These are phyloP conservation scores for Oryzias melastigma DNA, from an alignment of 2,113 vertebrate species.

Conservation along the genomic window DNA sequence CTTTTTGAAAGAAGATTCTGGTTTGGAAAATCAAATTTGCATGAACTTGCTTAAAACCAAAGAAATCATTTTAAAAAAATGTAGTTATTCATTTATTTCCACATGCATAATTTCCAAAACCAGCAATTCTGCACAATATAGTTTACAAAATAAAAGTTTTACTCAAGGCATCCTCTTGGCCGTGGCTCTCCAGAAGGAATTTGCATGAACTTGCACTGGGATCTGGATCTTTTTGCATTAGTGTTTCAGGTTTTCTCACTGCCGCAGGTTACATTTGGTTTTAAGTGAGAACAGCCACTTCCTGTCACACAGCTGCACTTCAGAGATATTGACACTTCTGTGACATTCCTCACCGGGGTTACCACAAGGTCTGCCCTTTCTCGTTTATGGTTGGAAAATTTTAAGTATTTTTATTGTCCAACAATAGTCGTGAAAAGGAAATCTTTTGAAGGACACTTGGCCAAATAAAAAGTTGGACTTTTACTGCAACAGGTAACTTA, in stretches of 20 bases:
- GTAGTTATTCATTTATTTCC: too few species aligned
- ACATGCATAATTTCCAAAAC: too few species aligned
- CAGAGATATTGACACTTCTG: constrained; percentile 29
- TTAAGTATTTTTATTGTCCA: constrained; percentile 51
- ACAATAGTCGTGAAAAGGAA: constrained; percentile 44
- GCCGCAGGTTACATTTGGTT: constrained; percentile 9
- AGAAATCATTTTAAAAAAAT: too few species aligned
- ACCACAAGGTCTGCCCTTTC: constrained; percentile 43
- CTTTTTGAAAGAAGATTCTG: too few species aligned
- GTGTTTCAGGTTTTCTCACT: constrained; percentile 3
- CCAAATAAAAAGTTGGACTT: constrained; percentile 18
- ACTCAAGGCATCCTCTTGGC: too few species aligned
- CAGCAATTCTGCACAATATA: too few species aligned
- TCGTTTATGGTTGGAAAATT: constrained; percentile 47
- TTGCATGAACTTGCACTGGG: not conserved
- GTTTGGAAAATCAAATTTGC: too few species aligned
- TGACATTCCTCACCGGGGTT: constrained; percentile 66
- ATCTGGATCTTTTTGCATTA: constrained; percentile 3
- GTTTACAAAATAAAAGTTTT: too few species aligned
- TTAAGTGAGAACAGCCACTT: constrained; percentile 18
- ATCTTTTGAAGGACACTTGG: constrained; percentile 24
- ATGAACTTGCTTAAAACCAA: too few species aligned
- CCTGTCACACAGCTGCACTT: constrained; percentile 23
- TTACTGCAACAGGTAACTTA: too few species aligned
- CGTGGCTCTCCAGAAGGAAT: not conserved